phyloP scores from a whole-genome alignment of 1,140 invertebrate genomes.

The Caenorhabditis brenneri region DNA sequence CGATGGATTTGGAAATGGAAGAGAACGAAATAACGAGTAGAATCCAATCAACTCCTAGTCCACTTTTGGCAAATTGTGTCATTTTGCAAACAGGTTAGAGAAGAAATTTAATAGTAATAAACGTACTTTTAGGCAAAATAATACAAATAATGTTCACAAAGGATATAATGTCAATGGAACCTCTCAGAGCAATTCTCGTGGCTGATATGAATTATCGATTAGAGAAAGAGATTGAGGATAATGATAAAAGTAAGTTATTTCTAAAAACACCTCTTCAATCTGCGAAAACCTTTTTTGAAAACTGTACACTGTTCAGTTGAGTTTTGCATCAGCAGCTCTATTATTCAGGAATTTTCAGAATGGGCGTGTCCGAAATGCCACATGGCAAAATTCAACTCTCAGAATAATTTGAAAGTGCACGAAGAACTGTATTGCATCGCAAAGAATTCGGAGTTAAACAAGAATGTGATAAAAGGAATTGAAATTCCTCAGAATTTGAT shows the following conservation, averaged over 20 bases:
- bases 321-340: too few species aligned
- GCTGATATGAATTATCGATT: slow-evolving; percentile 16
- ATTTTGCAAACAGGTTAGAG: not conserved
- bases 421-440: not conserved
- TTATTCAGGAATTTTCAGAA: not conserved
- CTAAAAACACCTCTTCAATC: too few species aligned
- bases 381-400: slow-evolving; percentile 1
- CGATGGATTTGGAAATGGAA: not conserved
- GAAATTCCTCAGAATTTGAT: not conserved
- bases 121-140: not conserved
- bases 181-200: not conserved
- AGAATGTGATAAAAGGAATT: not conserved
- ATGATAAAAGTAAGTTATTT: not conserved
- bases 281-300: too few species aligned
- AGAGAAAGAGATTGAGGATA: not conserved
- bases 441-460: not conserved
- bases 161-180: not conserved
- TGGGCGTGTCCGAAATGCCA: not conserved
- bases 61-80: slow-evolving; percentile 7
- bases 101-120: not conserved
- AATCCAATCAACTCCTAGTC: not conserved
- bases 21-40: not conserved
- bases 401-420: not conserved
- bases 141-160: slow-evolving; percentile 10
- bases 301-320: too few species aligned